A percentile compares a stretch with the other conserved stretches of the same genome.
These are phyloP conservation scores for Malacoctenus gilli DNA, from an alignment of 2,797 vertebrate genomes.

Conservation along the genomic window DNA sequence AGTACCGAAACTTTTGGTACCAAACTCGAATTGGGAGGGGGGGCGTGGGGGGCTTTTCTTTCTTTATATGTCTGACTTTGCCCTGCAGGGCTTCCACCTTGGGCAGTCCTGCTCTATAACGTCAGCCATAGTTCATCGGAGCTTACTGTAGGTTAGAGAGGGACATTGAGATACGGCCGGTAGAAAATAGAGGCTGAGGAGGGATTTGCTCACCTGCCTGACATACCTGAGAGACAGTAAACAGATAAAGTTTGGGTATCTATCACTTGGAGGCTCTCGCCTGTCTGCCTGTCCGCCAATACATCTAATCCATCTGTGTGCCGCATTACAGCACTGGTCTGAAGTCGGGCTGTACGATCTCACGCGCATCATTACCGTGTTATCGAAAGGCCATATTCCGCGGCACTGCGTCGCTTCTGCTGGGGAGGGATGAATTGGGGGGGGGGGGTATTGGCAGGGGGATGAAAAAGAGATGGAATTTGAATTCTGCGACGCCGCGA, in stretches of 20 bases:
- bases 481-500: conserved; percentile 14
- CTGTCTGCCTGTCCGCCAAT: conserved; percentile 55
- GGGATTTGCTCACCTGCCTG: conserved; percentile 69
- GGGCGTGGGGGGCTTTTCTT: conserved; percentile 13
- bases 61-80: conserved; percentile 40
- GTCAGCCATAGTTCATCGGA: conserved; percentile 55
- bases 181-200: conserved; percentile 64
- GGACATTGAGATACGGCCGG: conserved; percentile 65
- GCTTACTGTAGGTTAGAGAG: conserved; percentile 65
- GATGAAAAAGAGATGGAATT: conserved; percentile 18
- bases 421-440: conserved; percentile 16
- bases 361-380: conserved; percentile 38
- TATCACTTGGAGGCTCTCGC: conserved; percentile 56
- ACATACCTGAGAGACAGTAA: conserved; percentile 69
- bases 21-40: no score
- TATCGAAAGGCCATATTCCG: conserved; percentile 39
- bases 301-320: conserved; percentile 60
- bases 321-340: conserved; percentile 28
- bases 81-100: conserved; percentile 34
- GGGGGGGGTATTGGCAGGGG: conserved; percentile 5
- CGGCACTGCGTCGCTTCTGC: conserved; percentile 14
- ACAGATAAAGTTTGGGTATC: conserved; percentile 71
- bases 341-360: conserved; percentile 41
- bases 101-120: conserved; percentile 20
- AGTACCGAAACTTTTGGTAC: conserved; percentile 1